Percentiles rank a stretch among this genome's conserved stretches.
phyloP scores from a whole-genome alignment of 2,113 vertebrate species.

The Brachionichthys hirsutus region DNA sequence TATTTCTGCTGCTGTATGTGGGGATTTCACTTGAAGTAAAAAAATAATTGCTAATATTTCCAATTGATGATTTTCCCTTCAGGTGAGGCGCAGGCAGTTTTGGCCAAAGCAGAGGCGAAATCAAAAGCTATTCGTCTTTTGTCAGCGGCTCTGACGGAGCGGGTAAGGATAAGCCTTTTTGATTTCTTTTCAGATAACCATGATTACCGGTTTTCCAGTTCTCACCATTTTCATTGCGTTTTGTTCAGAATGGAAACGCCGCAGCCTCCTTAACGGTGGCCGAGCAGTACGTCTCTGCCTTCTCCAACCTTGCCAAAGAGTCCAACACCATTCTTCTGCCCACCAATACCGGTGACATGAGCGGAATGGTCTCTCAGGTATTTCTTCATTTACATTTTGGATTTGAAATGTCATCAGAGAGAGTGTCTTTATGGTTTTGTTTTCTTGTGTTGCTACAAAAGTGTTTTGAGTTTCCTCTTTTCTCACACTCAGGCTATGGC shows the following conservation, averaged over 20 bases:
- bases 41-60: background rate
- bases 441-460: background rate
- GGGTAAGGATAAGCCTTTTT: conserved; percentile 74
- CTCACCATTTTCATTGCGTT: background rate
- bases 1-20: background rate
- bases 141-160: conserved; percentile 83
- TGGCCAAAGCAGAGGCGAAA: conserved; percentile 91
- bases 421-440: background rate
- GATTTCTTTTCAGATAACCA: rapidly evolving
- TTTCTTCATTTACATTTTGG: conserved; percentile 9
- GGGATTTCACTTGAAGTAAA: background rate
- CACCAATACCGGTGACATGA: conserved; percentile 84
- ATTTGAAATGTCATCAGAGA: background rate
- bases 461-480: background rate
- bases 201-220: background rate
- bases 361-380: conserved; percentile 94
- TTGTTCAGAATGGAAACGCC: conserved; percentile 83
- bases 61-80: background rate
- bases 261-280: conserved; percentile 91
- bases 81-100: conserved; percentile 92
- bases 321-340: conserved; percentile 93
- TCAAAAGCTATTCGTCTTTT: conserved; percentile 88
- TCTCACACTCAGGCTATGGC: conserved; percentile 69
- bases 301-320: conserved; percentile 94
- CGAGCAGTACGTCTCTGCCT: conserved; percentile 91